These are phyloP conservation scores for Danio kyathit DNA, from an alignment of 2,797 vertebrate genomes.

Conservation along the genomic window DNA sequence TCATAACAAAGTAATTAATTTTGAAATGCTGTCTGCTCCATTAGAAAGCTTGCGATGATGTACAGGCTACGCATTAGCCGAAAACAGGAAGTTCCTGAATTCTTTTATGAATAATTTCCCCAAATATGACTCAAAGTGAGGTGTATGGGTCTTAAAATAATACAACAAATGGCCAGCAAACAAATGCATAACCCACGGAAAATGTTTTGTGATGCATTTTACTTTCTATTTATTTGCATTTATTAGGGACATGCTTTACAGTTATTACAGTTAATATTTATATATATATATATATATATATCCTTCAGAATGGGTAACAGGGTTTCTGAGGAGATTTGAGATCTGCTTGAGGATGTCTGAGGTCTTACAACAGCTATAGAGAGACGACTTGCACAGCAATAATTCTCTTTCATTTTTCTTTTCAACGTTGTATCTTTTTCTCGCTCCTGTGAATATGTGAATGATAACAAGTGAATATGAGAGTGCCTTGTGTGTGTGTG, in stretches of 20 bases:
- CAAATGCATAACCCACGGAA: not conserved
- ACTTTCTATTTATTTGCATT: constrained; percentile 2
- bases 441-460: constrained; percentile 25
- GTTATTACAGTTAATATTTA: not conserved
- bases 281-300: not conserved
- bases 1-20: constrained; percentile 11
- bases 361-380: constrained; percentile 39
- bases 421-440: constrained; percentile 34
- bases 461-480: constrained; percentile 24
- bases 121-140: not conserved
- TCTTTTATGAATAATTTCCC: not conserved
- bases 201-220: not conserved
- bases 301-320: constrained; percentile 4
- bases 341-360: constrained; percentile 30
- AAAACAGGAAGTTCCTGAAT: not conserved
- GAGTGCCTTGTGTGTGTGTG: not conserved
- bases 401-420: constrained; percentile 42
- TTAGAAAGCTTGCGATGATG: constrained; percentile 13
- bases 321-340: constrained; percentile 22
- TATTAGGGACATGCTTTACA: not conserved
- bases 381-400: constrained; percentile 25
- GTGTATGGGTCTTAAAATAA: not conserved
- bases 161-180: not conserved
- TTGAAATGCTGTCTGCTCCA: constrained; percentile 21
- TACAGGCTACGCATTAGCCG: not conserved